Conservation (phyloP, 2,888 invertebrate species). For the Melieria crassipennis region DNA sequence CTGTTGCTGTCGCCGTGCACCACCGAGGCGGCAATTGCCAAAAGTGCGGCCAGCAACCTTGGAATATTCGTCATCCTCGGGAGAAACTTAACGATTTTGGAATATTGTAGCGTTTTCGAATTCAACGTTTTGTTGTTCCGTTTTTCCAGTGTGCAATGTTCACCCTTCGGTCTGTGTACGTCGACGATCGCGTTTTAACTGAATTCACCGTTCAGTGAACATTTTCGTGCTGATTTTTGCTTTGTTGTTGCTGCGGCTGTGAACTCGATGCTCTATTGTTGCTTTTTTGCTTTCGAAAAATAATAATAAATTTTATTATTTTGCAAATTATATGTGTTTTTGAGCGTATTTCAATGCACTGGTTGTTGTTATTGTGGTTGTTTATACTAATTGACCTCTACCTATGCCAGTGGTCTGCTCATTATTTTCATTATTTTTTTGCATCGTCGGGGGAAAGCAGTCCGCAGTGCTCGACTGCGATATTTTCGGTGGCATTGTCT, state of each 20-base stretch:
- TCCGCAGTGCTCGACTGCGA: too few species aligned
- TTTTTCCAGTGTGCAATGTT: neutral
- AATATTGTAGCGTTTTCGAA: neutral
- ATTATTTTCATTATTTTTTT: too few species aligned
- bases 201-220: constrained; percentile 42
- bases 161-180: constrained; percentile 22
- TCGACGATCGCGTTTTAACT: constrained; percentile 40
- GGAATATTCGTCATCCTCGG: neutral
- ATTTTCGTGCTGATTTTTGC: constrained; percentile 49
- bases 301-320: constrained; percentile 20
- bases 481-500: too few species aligned
- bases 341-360: too few species aligned
- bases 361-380: constrained; percentile 8
- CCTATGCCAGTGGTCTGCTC: neutral
- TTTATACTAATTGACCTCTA: constrained; percentile 23
- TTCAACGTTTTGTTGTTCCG: neutral
- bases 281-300: neutral
- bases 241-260: constrained; percentile 12
- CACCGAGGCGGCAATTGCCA: neutral
- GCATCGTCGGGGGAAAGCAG: too few species aligned
- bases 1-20: neutral
- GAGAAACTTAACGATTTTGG: neutral
- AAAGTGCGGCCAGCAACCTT: neutral
- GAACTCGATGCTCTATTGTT: constrained; percentile 7
- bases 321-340: constrained; percentile 17